phyloP scores from a whole-genome alignment of 2,888 invertebrate species.

The Plagiodera versicolora region DNA sequence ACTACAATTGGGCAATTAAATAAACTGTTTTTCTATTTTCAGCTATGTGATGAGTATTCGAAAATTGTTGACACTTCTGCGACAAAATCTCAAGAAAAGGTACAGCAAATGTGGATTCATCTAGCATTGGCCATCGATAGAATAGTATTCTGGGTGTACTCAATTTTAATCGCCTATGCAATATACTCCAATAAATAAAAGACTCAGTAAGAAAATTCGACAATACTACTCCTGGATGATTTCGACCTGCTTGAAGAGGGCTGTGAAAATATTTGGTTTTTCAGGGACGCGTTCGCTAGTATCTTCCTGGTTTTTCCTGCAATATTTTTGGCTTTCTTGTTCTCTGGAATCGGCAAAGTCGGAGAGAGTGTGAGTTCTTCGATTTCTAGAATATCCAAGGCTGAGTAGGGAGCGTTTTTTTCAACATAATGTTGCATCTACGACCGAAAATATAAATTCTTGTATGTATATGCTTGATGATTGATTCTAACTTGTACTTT shows the following conservation, averaged over 20 bases:
- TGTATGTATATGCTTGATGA: neutral
- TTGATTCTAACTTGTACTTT: constrained; percentile 45
- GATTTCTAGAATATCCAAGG: constrained; percentile 58
- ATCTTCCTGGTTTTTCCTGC: constrained; percentile 43
- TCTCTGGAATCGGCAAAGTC: constrained; percentile 47
- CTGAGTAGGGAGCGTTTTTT: constrained; percentile 62
- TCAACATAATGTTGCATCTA: constrained; percentile 60
- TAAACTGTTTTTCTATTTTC: too few relatives aligned
- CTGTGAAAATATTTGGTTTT: constrained; percentile 47
- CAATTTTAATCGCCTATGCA: constrained; percentile 36
- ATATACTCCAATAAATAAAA: constrained; percentile 21
- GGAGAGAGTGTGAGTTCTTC: constrained; percentile 53
- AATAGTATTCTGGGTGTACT: constrained; percentile 43
- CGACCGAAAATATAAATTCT: constrained; percentile 17
- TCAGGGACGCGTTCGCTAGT: constrained; percentile 42
- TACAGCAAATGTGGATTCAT: constrained; percentile 46
- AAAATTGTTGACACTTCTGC: constrained; percentile 34
- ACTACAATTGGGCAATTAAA: too few relatives aligned
- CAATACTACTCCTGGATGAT: constrained; percentile 47
- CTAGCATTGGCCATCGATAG: constrained; percentile 47
- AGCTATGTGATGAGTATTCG: constrained; percentile 45
- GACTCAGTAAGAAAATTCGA: constrained; percentile 33
- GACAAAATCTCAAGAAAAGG: constrained; percentile 23
- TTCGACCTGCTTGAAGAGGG: constrained; percentile 44
- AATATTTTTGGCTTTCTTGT: constrained; percentile 39